These are phyloP conservation scores for Drosophila picticornis DNA, from an alignment of 2,888 invertebrate genomes.

Conservation along the genomic window DNA sequence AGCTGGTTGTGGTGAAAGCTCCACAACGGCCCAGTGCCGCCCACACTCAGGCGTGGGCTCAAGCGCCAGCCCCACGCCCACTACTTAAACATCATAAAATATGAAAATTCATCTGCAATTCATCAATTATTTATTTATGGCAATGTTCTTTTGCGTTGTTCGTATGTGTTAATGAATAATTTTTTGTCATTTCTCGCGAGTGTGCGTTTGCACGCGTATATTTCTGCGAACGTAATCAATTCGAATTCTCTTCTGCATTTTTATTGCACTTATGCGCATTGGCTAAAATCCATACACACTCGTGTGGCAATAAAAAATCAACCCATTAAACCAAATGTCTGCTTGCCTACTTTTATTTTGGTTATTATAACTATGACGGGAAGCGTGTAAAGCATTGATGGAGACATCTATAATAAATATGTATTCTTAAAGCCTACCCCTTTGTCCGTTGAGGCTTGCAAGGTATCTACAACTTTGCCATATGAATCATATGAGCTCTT, in stretches of 20 bases:
- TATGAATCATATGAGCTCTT: not conserved
- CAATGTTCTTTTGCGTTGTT: constrained; percentile 75
- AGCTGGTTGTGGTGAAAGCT: constrained; percentile 45
- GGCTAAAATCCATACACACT: constrained; percentile 20
- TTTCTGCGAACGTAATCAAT: constrained; percentile 59
- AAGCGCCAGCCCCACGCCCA: constrained; percentile 27
- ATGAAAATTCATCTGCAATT: constrained; percentile 84
- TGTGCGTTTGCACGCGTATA: constrained; percentile 12
- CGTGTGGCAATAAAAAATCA: constrained; percentile 28
- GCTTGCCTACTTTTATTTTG: not conserved
- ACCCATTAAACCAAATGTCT: constrained; percentile 45
- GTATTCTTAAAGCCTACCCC: not conserved
- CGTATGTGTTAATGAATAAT: constrained; percentile 80
- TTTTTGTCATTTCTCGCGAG: constrained; percentile 34
- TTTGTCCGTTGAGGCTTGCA: not conserved
- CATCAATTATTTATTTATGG: constrained; percentile 84
- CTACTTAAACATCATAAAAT: constrained; percentile 81
- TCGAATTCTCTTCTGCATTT: constrained; percentile 69
- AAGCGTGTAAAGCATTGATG: not conserved
- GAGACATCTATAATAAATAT: not conserved
- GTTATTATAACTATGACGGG: not conserved
- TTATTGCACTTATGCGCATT: constrained; percentile 69
- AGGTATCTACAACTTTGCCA: not conserved
- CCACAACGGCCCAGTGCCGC: not conserved
- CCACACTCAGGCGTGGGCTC: not conserved